Evolutionary conservation across 2,113 vertebrate species (phyloP), one percentile per base, ranked within the genome.

Genomic region (Elanoides forficatus): DNA sequence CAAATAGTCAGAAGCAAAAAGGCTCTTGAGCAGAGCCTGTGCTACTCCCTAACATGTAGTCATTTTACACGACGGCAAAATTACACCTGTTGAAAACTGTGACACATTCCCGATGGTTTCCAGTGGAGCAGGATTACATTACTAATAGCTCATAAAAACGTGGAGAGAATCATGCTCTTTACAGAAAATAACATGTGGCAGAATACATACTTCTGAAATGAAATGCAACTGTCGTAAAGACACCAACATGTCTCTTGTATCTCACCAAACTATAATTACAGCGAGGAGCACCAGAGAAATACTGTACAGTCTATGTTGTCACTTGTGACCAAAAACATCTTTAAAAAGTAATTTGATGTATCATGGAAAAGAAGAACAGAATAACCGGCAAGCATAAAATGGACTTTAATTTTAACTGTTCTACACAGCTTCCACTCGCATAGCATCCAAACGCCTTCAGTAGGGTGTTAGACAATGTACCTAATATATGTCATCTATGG

Each of bases 321-420:
- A 73, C 78, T 86, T 88, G 55, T 90, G 75, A 83, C 56, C 66
- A 84, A 94, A 92, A 84, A 6, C 67, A 59, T 91, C 30, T 95
- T 96, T 63, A 76, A 92, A 83, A 90, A 80, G 58, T 42, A 20
- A 38, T 78, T 95, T 71, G 76, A 72, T 74, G n/a, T 94, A 74
- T 50, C 78, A 80, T 76, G 52, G 79, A 88, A 88, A 96, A 80
- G 60, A 83, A 48, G 29, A 71, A 58, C 74, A 91, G 43, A 84
- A 88, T 87, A 92, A 93, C 87, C 79, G 81, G 56, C 76, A 93
- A 80, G 52, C 73, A 59, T 88, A 86, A 96, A 95, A 91, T 14
- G 68, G 40, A 45, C 90, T 96, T 94, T 56, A 90, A 56, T 71
- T 86, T 52, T 67, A 67, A 50, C n/a, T 73, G 36, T 65, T 81